Percentiles rank a stretch among this genome's conserved stretches.
Conservation (phyloP, 2,797 vertebrate genomes). For the Pitangus sulphuratus region DNA sequence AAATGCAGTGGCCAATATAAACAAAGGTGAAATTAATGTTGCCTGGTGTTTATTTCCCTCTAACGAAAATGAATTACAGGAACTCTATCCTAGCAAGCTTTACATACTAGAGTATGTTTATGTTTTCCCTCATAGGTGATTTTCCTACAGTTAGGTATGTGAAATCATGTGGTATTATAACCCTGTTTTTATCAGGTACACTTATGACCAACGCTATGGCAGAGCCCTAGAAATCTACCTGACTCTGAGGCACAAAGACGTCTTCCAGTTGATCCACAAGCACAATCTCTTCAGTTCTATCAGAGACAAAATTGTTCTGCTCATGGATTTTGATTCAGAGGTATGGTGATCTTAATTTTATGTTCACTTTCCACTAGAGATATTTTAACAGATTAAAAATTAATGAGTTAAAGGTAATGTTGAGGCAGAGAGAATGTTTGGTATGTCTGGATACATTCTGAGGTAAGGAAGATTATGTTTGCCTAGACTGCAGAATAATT, state of each 20-base stretch:
- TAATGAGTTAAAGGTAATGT: background rate
- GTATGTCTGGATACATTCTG: background rate
- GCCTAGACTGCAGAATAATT: background rate
- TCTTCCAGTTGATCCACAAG: slow-evolving; percentile 97
- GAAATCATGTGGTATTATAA: background rate
- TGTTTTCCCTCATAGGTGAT: background rate
- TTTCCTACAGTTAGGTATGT: background rate
- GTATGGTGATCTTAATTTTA: slow-evolving; percentile 71
- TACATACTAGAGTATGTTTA: background rate
- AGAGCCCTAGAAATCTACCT: slow-evolving; percentile 95
- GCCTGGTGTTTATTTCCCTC: background rate
- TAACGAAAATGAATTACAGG: background rate
- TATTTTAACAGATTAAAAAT: background rate
- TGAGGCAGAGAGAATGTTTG: background rate
- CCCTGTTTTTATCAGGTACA: slow-evolving; percentile 83
- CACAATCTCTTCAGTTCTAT: slow-evolving; percentile 98
- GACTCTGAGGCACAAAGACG: slow-evolving; percentile 93
- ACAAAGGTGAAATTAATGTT: background rate
- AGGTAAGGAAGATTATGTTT: background rate
- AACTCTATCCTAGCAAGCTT: background rate
- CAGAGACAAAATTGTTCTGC: slow-evolving; percentile 96
- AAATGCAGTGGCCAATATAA: background rate
- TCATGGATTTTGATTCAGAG: slow-evolving; percentile 99
- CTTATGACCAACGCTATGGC: slow-evolving; percentile 97
- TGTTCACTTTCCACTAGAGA: background rate